Base-by-base conservation (phyloP, 2,888 invertebrate genomes). In the Oegoconia quadripuncta region DNA sequence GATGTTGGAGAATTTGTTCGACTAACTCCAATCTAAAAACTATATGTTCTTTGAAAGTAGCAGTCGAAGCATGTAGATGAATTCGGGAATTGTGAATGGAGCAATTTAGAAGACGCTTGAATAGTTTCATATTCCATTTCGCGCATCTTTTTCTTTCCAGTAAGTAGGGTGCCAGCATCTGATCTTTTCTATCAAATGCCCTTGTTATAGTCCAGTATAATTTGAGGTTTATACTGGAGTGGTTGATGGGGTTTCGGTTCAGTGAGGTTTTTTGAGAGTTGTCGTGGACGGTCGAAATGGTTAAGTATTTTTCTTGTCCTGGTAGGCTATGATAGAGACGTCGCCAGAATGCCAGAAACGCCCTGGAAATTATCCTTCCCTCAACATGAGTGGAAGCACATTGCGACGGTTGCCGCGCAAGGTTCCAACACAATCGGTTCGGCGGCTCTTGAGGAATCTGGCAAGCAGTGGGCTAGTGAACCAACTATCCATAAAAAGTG, bases 81-180 rank as follows among this genome's bases (percentile, higher is more conserved):
- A 30, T 30, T 3, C 30, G 30, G 9, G 30, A 14, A 11, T 32
- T 32, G 8, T 18, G 12, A 20, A 32, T 32, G 5, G 32, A 18
- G n/a, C n/a, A 9, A 12, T 32, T 32, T 11, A 32, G 20, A 18
- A 32, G 32, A n/a, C 32, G 17, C 11, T 32, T 41, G 20, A 46
- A 47, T 13, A 52, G 34, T 31, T 53, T n/a, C n/a, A n/a, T n/a
- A n/a, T n/a, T n/a, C n/a, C n/a, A n/a, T n/a, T n/a, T n/a, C n/a
- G n/a, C n/a, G 50, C 36, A 39, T 47, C 37, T 38, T 23, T 48
- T 49, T 18, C 42, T 6, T 11, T 53, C 49, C 6, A 49, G 5
- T 26, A 49, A 36, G 17, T 51, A 49, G 3, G 34, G 30, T 15
- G 37, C 37, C 20, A 44, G 34, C 37, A 25, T 1, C 8, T 29